Base-by-base conservation (phyloP, 2,113 vertebrate genomes). In the Galbula dea region DNA sequence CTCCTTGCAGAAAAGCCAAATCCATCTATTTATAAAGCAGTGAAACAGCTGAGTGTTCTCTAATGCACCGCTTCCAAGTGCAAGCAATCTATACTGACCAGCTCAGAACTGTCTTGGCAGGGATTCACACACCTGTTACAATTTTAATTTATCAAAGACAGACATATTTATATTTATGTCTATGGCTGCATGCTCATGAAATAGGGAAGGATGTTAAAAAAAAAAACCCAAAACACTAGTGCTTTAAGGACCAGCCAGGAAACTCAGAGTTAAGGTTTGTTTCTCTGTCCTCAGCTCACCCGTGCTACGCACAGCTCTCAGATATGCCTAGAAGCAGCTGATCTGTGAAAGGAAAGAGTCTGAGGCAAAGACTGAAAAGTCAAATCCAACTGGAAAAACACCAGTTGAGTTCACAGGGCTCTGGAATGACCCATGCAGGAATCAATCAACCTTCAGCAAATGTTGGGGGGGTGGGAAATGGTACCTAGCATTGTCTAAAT, bases 71-170 rank as follows among this genome's bases (percentile, higher is more conserved):
- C 80, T 95, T 96, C 48, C 78, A 94, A 96, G 81, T 55, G 39
- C 81, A 93, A 79, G 81, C 29, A 96, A 81, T 93, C 89, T 65
- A 48, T 54, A 93, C 88, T 97, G 97, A 97, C 96, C 97, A 91
- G 85, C 59, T 94, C 26, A 0, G 77, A 97, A 67, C 65, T 86
- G 58, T 89, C 90, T 97, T 97, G 97, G 97, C 96, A 97, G 95
- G 36, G 68, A 86, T 92, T 95, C 83, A 68, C 67, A 93, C 89
- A 97, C 91, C 94, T 97, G 92, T 89, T 97, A 94, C 46, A 78
- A 96, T 96, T 94, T 90, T 83, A 97, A 97, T 97, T 98, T 96
- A 96, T 95, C 96, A 89, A 92, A 97, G 93, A 76, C 92, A 97
- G 95, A 87, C 69, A 14, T 90, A 94, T 94, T 97, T 97, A 96